phyloP scores from a whole-genome alignment of 2,113 vertebrate species.

The Pygoscelis antarcticus region DNA sequence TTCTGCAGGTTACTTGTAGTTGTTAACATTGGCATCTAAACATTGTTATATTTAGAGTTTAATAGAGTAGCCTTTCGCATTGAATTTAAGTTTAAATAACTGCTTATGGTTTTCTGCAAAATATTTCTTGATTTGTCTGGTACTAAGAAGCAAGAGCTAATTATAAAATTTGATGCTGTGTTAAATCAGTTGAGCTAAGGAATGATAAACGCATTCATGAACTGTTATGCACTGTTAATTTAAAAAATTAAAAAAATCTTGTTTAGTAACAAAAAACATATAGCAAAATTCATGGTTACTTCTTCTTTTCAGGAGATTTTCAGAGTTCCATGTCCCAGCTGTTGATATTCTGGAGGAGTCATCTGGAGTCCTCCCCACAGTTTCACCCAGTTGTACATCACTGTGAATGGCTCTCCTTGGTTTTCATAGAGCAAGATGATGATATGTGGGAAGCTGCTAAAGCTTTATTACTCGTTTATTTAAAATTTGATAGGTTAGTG shows the following conservation, averaged over 20 bases:
- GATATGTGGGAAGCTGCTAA: conserved; percentile 93
- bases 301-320: conserved; percentile 42
- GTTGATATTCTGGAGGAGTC: conserved; percentile 77
- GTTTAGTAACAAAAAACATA: neutral
- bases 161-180: neutral
- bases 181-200: neutral
- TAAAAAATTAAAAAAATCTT: neutral
- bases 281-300: neutral
- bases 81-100: neutral
- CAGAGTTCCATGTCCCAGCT: conserved; percentile 71
- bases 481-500: conserved; percentile 78
- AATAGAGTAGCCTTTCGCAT: neutral
- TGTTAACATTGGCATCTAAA: neutral
- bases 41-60: neutral
- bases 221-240: neutral
- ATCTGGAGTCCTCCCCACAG: conserved; percentile 2
- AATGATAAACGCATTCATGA: neutral
- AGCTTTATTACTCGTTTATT: conserved; percentile 79
- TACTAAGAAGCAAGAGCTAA: neutral
- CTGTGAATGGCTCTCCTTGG: conserved; percentile 84
- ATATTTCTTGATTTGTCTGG: neutral
- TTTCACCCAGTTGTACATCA: conserved; percentile 47
- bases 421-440: conserved; percentile 94
- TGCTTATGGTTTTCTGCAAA: neutral
- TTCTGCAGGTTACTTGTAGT: neutral